These are phyloP conservation scores for Tuberolachnus salignus DNA, from an alignment of 2,888 invertebrate genomes.

Conservation along the genomic window DNA sequence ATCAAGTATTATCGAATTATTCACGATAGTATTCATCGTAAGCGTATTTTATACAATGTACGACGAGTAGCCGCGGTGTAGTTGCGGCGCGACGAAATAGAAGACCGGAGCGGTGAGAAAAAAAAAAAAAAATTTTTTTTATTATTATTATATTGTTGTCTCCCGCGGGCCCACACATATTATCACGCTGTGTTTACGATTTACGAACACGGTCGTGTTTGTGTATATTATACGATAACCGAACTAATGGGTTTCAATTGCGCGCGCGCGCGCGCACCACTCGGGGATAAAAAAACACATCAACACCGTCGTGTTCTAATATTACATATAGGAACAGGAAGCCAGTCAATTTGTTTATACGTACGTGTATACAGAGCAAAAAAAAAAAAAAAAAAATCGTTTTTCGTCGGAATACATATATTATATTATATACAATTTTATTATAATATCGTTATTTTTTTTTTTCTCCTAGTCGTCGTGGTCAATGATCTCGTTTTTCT, in stretches of 20 bases:
- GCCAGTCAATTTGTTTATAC: constrained; percentile 48
- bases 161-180: background rate
- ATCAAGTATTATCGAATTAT: no score
- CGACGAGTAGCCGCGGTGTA: no score
- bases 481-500: constrained; percentile 39
- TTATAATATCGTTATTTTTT: background rate
- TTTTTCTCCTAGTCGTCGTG: background rate
- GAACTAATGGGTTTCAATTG: constrained; percentile 45
- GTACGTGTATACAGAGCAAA: background rate
- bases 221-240: constrained; percentile 29
- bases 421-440: background rate
- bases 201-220: background rate
- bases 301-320: constrained; percentile 25
- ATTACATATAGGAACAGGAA: constrained; percentile 27
- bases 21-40: no score
- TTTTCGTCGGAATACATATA: constrained; percentile 4
- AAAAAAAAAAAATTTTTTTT: no score
- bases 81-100: background rate
- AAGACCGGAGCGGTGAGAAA: no score
- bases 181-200: constrained; percentile 22
- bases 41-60: no score
- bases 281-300: constrained; percentile 25
- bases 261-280: background rate
- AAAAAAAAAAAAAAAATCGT: background rate
- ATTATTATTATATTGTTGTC: background rate